Base-by-base conservation (phyloP, 2,113 vertebrate species). In the Beaufortia kweichowensis region DNA sequence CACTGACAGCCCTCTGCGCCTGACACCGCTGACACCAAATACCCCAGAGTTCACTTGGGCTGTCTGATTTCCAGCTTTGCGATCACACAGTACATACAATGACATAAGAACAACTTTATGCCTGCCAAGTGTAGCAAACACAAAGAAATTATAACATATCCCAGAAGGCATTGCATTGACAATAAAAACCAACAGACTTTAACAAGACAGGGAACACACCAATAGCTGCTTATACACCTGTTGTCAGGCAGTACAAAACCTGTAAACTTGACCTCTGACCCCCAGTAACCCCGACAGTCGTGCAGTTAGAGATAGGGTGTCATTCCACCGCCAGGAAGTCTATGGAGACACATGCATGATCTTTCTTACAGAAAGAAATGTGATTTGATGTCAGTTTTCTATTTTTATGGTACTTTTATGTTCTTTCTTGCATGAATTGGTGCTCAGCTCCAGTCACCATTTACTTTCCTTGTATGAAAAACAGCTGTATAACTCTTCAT, bases 1-100 rank as follows among this genome's bases (percentile, higher is more conserved):
- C 29, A 5, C 75, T 59, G 66, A 82, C 57, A 82, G 57, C 50
- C 61, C 50, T 55, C 76, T 80, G 66, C 68, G 55, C 59, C 73
- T 73, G 61, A 78, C 73, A 72, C 75, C 50, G 19, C 61, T 46
- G 72, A 76, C 76, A 65, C 75, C 48, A 35, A 63, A 66, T 21
- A 29, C 41, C 11, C 55, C 73, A 43, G 64, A 65, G 21, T 39
- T 46, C 64, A 62, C 69, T 56, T 11, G 23, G 33, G 35, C 77
- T 33, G 3, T 43, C 74, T 65, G 56, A 70, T 66, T 72, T 14
- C 4, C 29, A 76, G 50, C 29, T 28, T 33, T 24, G 8, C 29
- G 53, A 71, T 26, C 23, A 70, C 63, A 53, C 39, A 64, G 4
- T 19, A 55, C 33, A 66, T 39, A 62, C 12, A 31, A 56, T n/a